Evolutionary conservation across 2,888 invertebrate genomes (phyloP).

Genomic region (Gastracanthus pulcherrimus): DNA sequence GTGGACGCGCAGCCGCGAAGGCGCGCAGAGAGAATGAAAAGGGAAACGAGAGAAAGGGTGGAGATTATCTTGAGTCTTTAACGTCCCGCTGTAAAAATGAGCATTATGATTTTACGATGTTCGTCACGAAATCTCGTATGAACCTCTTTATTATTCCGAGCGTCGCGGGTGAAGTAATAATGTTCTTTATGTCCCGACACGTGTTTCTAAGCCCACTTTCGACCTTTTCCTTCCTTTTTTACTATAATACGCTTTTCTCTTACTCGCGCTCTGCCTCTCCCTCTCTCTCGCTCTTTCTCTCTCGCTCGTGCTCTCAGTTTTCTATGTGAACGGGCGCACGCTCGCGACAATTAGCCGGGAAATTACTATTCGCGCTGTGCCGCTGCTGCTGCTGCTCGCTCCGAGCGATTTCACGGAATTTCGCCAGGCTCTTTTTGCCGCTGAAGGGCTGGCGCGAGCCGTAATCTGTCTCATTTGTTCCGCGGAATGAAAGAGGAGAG

Average conservation of each 20-base stretch:
- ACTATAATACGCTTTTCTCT: neutral
- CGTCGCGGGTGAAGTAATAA: constrained; percentile 48
- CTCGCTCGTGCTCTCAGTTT: neutral
- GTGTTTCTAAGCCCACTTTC: constrained; percentile 40
- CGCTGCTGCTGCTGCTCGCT: constrained; percentile 35
- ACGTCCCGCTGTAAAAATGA: constrained; percentile 41
- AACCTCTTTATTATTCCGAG: constrained; percentile 53
- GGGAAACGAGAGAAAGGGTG: constrained; percentile 11
- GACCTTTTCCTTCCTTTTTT: constrained; percentile 16
- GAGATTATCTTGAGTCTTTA: constrained; percentile 50
- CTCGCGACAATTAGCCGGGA: constrained; percentile 55
- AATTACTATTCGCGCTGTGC: constrained; percentile 30
- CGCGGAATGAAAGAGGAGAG: neutral
- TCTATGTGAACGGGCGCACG: neutral
- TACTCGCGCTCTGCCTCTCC: neutral
- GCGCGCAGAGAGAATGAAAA: too few species aligned
- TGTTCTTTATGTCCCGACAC: constrained; percentile 52
- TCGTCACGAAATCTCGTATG: constrained; percentile 52
- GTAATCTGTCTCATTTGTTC: constrained; percentile 53
- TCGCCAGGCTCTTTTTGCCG: neutral
- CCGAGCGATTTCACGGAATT: constrained; percentile 54
- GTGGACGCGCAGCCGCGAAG: too few species aligned
- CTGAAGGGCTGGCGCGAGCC: neutral
- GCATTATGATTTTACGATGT: constrained; percentile 56
- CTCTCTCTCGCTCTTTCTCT: neutral